A percentile compares a stretch with the other conserved stretches of the same genome.
These are phyloP conservation scores for Ephialtes manifestator DNA, from an alignment of 2,888 invertebrate genomes.

Conservation along the genomic window DNA sequence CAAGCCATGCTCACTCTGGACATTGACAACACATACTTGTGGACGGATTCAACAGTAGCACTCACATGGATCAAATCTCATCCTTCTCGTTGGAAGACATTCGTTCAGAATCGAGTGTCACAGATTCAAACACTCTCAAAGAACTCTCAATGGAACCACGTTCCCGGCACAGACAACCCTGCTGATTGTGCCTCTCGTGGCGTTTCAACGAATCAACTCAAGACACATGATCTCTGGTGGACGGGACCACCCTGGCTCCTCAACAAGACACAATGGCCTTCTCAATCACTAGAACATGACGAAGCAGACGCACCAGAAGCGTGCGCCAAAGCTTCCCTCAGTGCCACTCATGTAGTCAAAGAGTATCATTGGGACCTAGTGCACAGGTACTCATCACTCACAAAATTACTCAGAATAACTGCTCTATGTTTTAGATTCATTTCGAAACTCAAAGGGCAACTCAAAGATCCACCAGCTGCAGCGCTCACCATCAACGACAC, in stretches of 20 bases:
- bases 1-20: neutral
- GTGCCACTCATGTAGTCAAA: neutral
- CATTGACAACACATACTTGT: constrained; percentile 40
- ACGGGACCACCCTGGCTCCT: constrained; percentile 52
- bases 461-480: neutral
- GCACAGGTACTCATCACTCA: constrained; percentile 11
- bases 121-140: constrained; percentile 63
- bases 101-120: constrained; percentile 62
- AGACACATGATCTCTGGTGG: constrained; percentile 39
- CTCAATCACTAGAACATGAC: neutral
- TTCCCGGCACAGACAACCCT: constrained; percentile 66
- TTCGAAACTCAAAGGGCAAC: neutral
- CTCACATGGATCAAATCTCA: constrained; percentile 55
- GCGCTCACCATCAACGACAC: neutral
- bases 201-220: constrained; percentile 44
- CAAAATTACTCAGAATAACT: constrained; percentile 19
- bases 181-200: constrained; percentile 69
- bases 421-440: constrained; percentile 34
- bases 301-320: constrained; percentile 18
- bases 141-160: constrained; percentile 49
- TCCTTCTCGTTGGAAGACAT: constrained; percentile 29
- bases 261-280: neutral
- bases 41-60: constrained; percentile 65
- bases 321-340: constrained; percentile 19
- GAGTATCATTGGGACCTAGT: constrained; percentile 53